phyloP scores from a whole-genome alignment of 2,113 vertebrate genomes.

The Trichomycterus rosablanca region DNA sequence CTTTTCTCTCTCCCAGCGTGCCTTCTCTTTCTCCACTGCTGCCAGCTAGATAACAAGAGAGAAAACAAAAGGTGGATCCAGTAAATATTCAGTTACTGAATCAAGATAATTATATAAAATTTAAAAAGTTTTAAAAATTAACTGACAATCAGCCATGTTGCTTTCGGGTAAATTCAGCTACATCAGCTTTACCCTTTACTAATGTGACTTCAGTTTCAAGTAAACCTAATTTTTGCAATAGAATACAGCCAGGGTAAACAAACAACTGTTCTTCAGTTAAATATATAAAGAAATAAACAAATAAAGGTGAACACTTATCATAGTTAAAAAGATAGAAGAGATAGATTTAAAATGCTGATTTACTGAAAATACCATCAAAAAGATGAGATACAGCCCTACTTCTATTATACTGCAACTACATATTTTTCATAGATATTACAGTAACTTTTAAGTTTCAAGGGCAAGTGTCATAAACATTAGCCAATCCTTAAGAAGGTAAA shows the following conservation, averaged over 20 bases:
- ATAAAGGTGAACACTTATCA: too few relatives aligned
- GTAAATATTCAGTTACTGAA: neutral
- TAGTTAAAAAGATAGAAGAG: too few relatives aligned
- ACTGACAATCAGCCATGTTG: neutral
- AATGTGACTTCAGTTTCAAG: neutral
- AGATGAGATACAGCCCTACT: too few relatives aligned
- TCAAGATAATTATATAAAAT: neutral
- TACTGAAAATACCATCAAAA: too few relatives aligned
- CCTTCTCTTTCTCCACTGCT: slow-evolving; percentile 90
- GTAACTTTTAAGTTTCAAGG: too few relatives aligned
- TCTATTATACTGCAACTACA: too few relatives aligned
- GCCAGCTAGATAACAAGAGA: slow-evolving; percentile 68
- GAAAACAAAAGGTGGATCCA: neutral
- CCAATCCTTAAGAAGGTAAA: too few relatives aligned
- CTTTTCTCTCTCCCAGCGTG: slow-evolving; percentile 94
- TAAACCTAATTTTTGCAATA: neutral
- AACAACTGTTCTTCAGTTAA: neutral
- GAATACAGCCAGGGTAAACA: neutral
- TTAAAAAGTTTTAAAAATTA: neutral
- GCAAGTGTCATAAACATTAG: too few relatives aligned
- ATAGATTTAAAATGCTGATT: too few relatives aligned
- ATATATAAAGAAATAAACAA: too few relatives aligned
- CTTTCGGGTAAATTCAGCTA: too few relatives aligned
- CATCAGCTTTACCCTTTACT: neutral
- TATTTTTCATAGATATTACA: too few relatives aligned